These are phyloP conservation scores for Siniperca scherzeri DNA, from an alignment of 2,797 vertebrate species.

Conservation along the genomic window DNA sequence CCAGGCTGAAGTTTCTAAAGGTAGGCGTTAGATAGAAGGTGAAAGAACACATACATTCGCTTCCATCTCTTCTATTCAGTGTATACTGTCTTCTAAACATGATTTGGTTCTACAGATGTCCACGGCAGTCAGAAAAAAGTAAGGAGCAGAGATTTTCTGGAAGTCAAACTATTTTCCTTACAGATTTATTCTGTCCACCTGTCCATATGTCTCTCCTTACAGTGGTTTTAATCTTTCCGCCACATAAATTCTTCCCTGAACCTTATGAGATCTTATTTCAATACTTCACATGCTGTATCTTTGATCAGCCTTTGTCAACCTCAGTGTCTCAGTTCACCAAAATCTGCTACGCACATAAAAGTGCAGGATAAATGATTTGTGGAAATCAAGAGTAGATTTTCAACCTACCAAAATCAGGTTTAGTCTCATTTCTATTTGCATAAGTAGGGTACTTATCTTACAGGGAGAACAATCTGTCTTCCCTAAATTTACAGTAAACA, in stretches of 20 bases:
- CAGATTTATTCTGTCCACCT: conserved; percentile 74
- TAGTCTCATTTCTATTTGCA: not conserved
- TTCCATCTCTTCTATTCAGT: not conserved
- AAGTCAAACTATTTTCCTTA: conserved; percentile 24
- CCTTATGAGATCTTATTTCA: conserved; percentile 61
- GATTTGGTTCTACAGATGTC: conserved; percentile 3
- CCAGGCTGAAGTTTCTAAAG: not conserved
- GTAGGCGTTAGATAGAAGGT: not conserved
- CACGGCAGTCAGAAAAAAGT: conserved; percentile 17
- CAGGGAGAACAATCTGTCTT: not conserved
- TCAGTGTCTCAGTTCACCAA: conserved; percentile 12
- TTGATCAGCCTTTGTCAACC: conserved; percentile 54
- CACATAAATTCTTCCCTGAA: conserved; percentile 61
- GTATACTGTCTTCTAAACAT: not conserved
- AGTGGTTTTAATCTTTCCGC: conserved; percentile 61
- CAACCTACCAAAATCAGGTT: not conserved
- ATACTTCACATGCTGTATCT: conserved; percentile 46
- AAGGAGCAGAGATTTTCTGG: conserved; percentile 36
- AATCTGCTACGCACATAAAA: conserved; percentile 22
- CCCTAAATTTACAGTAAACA: not conserved
- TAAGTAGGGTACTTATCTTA: not conserved
- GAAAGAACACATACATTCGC: not conserved
- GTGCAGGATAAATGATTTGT: conserved; percentile 14
- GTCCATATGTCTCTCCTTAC: conserved; percentile 68
- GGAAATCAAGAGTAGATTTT: not conserved